Percentiles rank a stretch among this genome's conserved stretches.
phyloP scores from a whole-genome alignment of 2,888 invertebrate genomes.

The Dynastes maya region DNA sequence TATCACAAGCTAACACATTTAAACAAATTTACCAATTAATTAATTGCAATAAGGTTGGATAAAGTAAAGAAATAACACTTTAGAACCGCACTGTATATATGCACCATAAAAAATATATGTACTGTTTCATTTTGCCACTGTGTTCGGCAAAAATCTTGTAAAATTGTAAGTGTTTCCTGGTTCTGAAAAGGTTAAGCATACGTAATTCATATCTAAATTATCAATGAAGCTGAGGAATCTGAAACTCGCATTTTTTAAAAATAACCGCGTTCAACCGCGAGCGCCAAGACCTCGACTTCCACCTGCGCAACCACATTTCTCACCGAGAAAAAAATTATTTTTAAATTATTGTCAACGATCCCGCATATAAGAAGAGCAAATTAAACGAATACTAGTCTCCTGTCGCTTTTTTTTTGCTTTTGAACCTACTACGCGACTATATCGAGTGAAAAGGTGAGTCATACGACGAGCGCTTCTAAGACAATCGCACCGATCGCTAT shows the following conservation, averaged over 20 bases:
- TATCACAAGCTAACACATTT: too few species aligned
- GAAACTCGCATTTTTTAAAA: background rate
- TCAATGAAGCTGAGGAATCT: background rate
- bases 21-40: too few species aligned
- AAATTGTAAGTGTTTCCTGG: too few species aligned
- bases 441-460: slow-evolving; percentile 1
- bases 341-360: background rate
- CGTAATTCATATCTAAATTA: slow-evolving; percentile 2
- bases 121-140: too few species aligned
- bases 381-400: background rate
- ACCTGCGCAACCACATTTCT: slow-evolving; percentile 6
- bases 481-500: background rate
- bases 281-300: background rate
- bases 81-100: too few species aligned
- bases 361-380: background rate
- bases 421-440: too few species aligned
- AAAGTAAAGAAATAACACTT: too few species aligned
- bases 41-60: too few species aligned
- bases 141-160: too few species aligned
- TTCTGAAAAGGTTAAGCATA: background rate
- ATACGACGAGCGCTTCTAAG: background rate
- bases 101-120: too few species aligned
- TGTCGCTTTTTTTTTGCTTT: background rate
- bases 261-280: slow-evolving; percentile 10
- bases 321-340: background rate